Percentiles rank a stretch among this genome's conserved stretches.
Evolutionary conservation across 2,888 invertebrate species (phyloP).

Genomic region (Patella pellucida): DNA sequence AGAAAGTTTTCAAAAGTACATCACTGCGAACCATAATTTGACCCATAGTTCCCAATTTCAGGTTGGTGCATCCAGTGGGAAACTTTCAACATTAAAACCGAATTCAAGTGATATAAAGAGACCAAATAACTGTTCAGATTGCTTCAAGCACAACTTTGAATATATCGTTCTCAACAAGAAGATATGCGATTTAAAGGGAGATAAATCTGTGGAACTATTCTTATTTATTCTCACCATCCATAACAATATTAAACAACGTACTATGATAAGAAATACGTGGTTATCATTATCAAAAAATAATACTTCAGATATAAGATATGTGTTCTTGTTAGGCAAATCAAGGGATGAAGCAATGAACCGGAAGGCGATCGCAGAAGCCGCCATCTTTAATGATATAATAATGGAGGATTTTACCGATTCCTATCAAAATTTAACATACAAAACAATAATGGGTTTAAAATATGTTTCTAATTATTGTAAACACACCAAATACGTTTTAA

Average conservation of each 20-base stretch:
- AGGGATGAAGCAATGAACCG: constrained; percentile 13
- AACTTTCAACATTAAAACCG: too few species aligned
- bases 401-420: constrained; percentile 39
- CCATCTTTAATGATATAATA: constrained; percentile 32
- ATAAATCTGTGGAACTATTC: constrained; percentile 27
- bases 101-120: too few species aligned
- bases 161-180: too few species aligned
- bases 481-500: constrained; percentile 36
- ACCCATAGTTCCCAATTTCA: too few species aligned
- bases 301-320: constrained; percentile 33
- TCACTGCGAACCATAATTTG: too few species aligned
- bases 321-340: constrained; percentile 37
- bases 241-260: constrained; percentile 23
- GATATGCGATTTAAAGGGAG: background rate
- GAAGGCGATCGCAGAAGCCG: constrained; percentile 24
- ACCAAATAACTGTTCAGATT: too few species aligned
- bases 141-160: too few species aligned
- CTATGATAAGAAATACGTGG: constrained; percentile 40
- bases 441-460: constrained; percentile 39
- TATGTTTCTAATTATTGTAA: constrained; percentile 35
- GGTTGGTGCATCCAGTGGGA: too few species aligned
- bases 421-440: constrained; percentile 40
- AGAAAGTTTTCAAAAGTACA: too few species aligned
- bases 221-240: constrained; percentile 34
- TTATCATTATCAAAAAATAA: constrained; percentile 28